Base-by-base conservation (phyloP, 2,113 vertebrate genomes). In the Nanorana parkeri region DNA sequence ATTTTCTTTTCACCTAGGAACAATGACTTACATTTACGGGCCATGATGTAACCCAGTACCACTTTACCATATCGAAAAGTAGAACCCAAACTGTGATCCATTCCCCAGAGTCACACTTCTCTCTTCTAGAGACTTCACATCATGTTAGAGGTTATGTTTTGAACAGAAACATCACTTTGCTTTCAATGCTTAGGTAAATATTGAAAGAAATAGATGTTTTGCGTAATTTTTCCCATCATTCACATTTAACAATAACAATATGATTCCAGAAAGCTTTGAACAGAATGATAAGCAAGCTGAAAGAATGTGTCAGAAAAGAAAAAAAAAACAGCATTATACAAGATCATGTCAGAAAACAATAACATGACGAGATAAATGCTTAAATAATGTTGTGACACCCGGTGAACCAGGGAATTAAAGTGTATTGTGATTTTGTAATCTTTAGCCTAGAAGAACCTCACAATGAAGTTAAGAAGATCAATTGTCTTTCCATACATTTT, bases 401-500 rank as follows among this genome's bases (percentile, higher is more conserved):
- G n/a, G 29, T 61, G 78, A 72, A 65, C 32, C 55, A 52, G 23
- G 26, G 55, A 81, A 64, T 81, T 51, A 72, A 72, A 58, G 17
- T 24, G 16, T 71, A 16, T 60, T 32, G 56, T 64, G 23, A n/a
- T 6, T 28, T 74, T 74, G 61, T 73, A 66, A 73, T 81, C 41
- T 78, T 24, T 56, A 56, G 47, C 68, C 67, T 81, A 54, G 69
- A 81, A 73, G 24, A 19, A 71, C 26, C 36, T 74, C 47, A 55
- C 60, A 74, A 74, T 55, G 75, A 78, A 52, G n/a, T 74, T 36
- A 73, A 73, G 26, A 74, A 56, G 47, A 55, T 67, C 64, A 56
- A 52, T 67, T 55, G 64, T 78, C 26, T 67, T 78, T 78, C 20
- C 41, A 67, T 78, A 78, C 51, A 55, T 47, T 77, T 21, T 61